Conservation (phyloP, 2,888 invertebrate species). For the Ophion obscuratus region DNA sequence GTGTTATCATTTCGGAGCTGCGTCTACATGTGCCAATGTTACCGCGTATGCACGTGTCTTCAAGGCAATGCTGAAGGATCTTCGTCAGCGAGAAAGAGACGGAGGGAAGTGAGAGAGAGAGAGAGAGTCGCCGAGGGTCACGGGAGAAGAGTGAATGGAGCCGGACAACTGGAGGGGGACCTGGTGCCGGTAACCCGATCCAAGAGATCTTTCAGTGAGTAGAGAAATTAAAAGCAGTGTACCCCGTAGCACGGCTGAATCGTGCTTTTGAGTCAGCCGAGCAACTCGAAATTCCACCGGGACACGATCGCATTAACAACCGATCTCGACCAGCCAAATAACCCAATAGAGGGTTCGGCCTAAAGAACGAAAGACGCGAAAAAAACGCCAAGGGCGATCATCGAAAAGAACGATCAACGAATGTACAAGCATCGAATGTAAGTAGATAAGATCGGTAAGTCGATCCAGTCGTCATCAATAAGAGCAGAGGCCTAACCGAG, state of each 20-base stretch:
- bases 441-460: not conserved
- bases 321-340: not conserved
- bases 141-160: slow-evolving; percentile 63
- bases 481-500: not conserved
- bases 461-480: not conserved
- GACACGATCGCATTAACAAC: not conserved
- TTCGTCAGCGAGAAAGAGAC: not conserved
- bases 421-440: not conserved
- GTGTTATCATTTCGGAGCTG: slow-evolving; percentile 14
- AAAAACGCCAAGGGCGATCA: not conserved
- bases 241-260: not conserved
- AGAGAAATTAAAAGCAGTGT: slow-evolving; percentile 56
- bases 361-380: not conserved
- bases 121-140: slow-evolving; percentile 13
- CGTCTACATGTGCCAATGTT: not conserved
- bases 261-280: not conserved
- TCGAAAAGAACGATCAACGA: slow-evolving; percentile 10
- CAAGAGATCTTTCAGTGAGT: slow-evolving; percentile 69
- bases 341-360: not conserved
- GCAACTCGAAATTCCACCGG: not conserved
- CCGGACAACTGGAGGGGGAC: slow-evolving; percentile 56
- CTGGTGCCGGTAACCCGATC: slow-evolving; percentile 67
- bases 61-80: slow-evolving; percentile 16
- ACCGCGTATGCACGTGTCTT: slow-evolving; percentile 5
- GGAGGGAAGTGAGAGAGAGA: slow-evolving; percentile 22